Evolutionary conservation across 1,140 invertebrate genomes (phyloP), one percentile per base, ranked within the genome.

Genomic region (Propsilocerus akamusi): DNA sequence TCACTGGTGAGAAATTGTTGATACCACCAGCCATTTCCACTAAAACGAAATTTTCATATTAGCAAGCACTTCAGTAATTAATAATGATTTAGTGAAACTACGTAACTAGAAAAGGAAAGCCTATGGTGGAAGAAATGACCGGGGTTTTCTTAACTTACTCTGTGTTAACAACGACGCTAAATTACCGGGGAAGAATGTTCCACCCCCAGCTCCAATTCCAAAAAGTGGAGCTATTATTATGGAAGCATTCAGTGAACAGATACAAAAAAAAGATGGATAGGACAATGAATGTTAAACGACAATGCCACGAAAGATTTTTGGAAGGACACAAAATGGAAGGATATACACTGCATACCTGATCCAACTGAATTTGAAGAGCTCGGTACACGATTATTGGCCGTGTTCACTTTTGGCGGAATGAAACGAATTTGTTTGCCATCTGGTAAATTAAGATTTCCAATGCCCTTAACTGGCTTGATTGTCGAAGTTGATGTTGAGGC

Each of bases 1-100:
- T 61, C 25, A 70, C 56, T 30, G 72, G 72, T 49, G 71, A 59
- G 57, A 72, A 72, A 63, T 69, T 67, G 47, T 64, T 61, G 26
- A 64, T 57, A 14, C 52, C 54, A 12, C 69, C 69, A 11, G 71
- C 71, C 72, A 76, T 72, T 56, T 76, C 74, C 73, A 77, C 75
- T 77, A 62, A 7, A 57, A 60, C 48, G 24, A 54, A 53, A 49
- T 51, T n/a, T n/a, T n/a, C n/a, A n/a, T n/a, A n/a, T n/a, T n/a
- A n/a, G n/a, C n/a, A n/a, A n/a, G n/a, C n/a, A n/a, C n/a, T n/a
- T n/a, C n/a, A n/a, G n/a, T n/a, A n/a, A n/a, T n/a, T n/a, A n/a
- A n/a, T n/a, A n/a, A n/a, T n/a, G n/a, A n/a, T n/a, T n/a, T n/a
- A n/a, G n/a, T n/a, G n/a, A n/a, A n/a, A n/a, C n/a, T n/a, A n/a